These are phyloP conservation scores for Tetragnatha versicolor DNA, from an alignment of 1,140 invertebrate species.

Conservation along the genomic window DNA sequence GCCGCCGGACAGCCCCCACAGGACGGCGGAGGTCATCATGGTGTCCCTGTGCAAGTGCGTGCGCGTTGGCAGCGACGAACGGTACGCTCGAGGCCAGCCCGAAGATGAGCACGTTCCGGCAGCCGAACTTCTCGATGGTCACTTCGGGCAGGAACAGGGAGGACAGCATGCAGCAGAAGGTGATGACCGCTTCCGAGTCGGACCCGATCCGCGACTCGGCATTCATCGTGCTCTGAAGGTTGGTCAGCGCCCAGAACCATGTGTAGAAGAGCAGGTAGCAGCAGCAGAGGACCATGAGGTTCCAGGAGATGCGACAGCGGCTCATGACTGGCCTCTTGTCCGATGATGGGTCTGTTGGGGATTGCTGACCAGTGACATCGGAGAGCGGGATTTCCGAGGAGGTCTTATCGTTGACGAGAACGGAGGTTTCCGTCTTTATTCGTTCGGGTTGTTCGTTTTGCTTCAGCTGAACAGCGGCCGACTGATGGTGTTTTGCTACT, in stretches of 20 bases:
- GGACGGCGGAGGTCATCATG: constrained; percentile 65
- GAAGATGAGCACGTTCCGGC: constrained; percentile 64
- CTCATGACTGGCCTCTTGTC: no score
- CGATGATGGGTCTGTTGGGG: no score
- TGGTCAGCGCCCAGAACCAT: constrained; percentile 42
- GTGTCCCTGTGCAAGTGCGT: constrained; percentile 57
- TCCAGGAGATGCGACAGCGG: constrained; percentile 4
- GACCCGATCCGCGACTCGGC: constrained; percentile 27
- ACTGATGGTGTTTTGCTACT: no score
- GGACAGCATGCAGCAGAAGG: constrained; percentile 59
- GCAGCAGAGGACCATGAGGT: neutral
- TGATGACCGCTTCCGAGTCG: constrained; percentile 59
- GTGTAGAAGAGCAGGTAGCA: constrained; percentile 26
- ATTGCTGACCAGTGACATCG: no score
- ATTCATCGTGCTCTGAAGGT: constrained; percentile 55
- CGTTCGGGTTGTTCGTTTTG: no score
- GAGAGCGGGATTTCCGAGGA: no score
- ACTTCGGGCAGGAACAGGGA: constrained; percentile 55
- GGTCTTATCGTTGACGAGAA: no score
- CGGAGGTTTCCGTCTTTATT: no score
- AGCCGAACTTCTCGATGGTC: constrained; percentile 60
- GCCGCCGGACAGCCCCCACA: constrained; percentile 65
- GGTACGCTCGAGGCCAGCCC: constrained; percentile 62
- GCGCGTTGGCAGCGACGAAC: constrained; percentile 65
- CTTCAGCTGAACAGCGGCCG: no score